Evolutionary conservation across 1,140 invertebrate genomes (phyloP).

Genomic region (Planococcus citri): DNA sequence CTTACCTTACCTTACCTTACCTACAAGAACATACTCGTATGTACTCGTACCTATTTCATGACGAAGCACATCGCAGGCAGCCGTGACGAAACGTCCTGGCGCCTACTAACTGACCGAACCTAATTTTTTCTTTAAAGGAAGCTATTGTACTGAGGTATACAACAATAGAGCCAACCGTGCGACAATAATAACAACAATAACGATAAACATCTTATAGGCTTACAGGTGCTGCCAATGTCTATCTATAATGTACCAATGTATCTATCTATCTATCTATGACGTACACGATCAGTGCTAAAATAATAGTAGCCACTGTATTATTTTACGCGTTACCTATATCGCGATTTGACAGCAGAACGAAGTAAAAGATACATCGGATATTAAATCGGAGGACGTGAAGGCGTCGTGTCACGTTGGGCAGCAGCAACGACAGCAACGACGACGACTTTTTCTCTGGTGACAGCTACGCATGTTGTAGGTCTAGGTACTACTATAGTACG

Average conservation of each 20-base stretch:
- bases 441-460: background rate
- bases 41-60: constrained; percentile 6
- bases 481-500: no score
- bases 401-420: background rate
- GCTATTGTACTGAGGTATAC: background rate
- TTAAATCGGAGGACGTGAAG: background rate
- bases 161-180: constrained; percentile 18
- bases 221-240: constrained; percentile 14
- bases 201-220: constrained; percentile 19
- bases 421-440: no score
- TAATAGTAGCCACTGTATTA: constrained; percentile 3
- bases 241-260: background rate
- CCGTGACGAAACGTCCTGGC: constrained; percentile 18
- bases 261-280: background rate
- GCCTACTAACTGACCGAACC: constrained; percentile 19
- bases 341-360: background rate
- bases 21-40: no score
- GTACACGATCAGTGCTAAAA: constrained; percentile 6
- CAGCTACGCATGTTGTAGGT: background rate
- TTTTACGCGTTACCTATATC: constrained; percentile 6
- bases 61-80: constrained; percentile 15
- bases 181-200: constrained; percentile 20
- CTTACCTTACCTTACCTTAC: no score
- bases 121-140: constrained; percentile 21
- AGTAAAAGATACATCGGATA: background rate